Evolutionary conservation across 2,888 invertebrate genomes (phyloP).

Genomic region (Heteropelma amictum): DNA sequence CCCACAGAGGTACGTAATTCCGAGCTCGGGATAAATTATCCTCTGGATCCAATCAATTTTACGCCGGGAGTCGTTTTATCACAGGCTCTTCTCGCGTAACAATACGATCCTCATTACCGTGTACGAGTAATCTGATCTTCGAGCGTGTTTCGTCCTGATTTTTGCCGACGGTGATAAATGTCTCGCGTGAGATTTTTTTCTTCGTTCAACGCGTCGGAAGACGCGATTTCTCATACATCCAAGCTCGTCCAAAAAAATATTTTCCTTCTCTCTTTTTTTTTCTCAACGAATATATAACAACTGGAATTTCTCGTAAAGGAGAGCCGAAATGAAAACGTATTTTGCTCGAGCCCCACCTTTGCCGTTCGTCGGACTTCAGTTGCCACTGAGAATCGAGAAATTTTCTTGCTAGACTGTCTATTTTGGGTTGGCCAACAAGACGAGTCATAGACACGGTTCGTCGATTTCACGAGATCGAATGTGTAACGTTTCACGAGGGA

Average conservation of each 20-base stretch:
- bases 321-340: too few relatives aligned
- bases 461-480: conserved; percentile 45
- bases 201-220: too few relatives aligned
- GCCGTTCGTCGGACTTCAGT: conserved; percentile 12
- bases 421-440: background rate
- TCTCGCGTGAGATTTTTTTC: too few relatives aligned
- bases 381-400: conserved; percentile 38
- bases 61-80: background rate
- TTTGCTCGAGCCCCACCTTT: background rate
- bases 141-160: too few relatives aligned
- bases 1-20: conserved; percentile 1
- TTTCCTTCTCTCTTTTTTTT: too few relatives aligned
- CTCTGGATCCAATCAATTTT: conserved; percentile 19
- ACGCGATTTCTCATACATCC: background rate
- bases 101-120: background rate
- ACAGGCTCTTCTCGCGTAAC: background rate
- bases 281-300: background rate
- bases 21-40: conserved; percentile 10
- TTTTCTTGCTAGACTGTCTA: conserved; percentile 25
- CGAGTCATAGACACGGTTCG: conserved; percentile 37
- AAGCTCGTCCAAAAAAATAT: too few relatives aligned
- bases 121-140: background rate
- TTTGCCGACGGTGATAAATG: too few relatives aligned
- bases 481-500: conserved; percentile 43
- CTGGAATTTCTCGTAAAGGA: background rate